Evolutionary conservation across 2,113 vertebrate genomes (phyloP), one percentile per base, ranked within the genome.

Genomic region (Urocynchramus pylzowi): DNA sequence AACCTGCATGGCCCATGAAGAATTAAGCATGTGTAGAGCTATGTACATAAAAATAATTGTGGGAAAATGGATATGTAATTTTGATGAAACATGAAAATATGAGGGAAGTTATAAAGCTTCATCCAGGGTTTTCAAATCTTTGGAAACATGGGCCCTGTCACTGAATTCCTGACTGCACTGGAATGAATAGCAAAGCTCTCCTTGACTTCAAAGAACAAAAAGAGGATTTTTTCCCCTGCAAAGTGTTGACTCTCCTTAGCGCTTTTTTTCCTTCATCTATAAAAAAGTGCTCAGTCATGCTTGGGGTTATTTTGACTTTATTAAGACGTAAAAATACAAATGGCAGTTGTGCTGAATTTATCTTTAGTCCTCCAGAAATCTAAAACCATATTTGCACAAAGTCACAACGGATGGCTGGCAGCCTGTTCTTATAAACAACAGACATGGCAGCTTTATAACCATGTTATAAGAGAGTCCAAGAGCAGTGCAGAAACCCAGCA

Each of bases 311-410:
- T 90, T 65, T 91, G 59, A 77, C 67, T 86, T 93, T 80, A 86
- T 89, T 90, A 69, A 96, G 79, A 67, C 63, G 47, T 61, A 47
- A 87, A 94, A 85, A 80, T 47, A 45, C 14, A 78, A 41, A 54
- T 45, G 80, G 14, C 24, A 69, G 31, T 41, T 9, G 0, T 45
- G 33, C 28, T 90, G 89, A 78, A 70, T 80, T 84, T 91, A 54
- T 94, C 76, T 95, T 89, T 45, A 52, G 56, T 91, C 49, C 7
- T 93, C 81, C 86, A 49, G 42, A 73, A 89, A 90, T 65, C 57
- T 49, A 91, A 93, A 78, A 6, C 86, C 61, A n/a, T 96, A 96
- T 95, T 92, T 94, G 95, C 88, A 92, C 80, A 90, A 82, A 90
- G 60, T 75, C 86, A 87, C 65, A 89, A 47, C 23, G 42, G 53